Evolutionary conservation across 1,140 invertebrate species (phyloP).

Genomic region (Drosophila trapezifrons): DNA sequence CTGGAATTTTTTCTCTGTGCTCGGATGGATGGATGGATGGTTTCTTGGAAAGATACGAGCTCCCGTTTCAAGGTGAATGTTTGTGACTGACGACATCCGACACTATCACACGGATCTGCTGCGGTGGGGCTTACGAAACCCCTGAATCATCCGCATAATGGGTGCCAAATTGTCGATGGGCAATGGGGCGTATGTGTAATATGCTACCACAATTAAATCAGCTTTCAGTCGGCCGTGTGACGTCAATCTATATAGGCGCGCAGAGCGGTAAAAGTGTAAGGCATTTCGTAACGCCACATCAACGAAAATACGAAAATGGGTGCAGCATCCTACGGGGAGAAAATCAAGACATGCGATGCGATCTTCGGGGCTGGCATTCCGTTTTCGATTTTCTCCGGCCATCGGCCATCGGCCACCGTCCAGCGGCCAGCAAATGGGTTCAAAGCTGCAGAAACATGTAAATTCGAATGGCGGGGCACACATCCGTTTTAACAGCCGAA

Average conservation of each 20-base stretch:
- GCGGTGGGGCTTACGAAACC: slow-evolving; percentile 63
- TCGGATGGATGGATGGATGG: slow-evolving; percentile 36
- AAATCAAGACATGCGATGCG: slow-evolving; percentile 54
- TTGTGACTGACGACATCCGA: slow-evolving; percentile 49
- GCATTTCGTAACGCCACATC: slow-evolving; percentile 63
- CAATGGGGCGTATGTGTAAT: slow-evolving; percentile 73
- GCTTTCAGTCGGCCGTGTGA: slow-evolving; percentile 62
- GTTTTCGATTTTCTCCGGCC: slow-evolving; percentile 67
- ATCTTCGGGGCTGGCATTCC: slow-evolving; percentile 57
- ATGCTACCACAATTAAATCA: slow-evolving; percentile 67
- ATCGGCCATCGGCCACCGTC: slow-evolving; percentile 29
- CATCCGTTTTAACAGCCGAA: slow-evolving; percentile 67
- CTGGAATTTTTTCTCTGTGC: slow-evolving; percentile 16
- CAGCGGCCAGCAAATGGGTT: slow-evolving; percentile 69
- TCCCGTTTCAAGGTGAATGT: slow-evolving; percentile 77
- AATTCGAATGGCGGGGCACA: slow-evolving; percentile 27
- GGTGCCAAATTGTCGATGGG: slow-evolving; percentile 37
- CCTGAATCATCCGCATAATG: slow-evolving; percentile 73
- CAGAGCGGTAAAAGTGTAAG: slow-evolving; percentile 66
- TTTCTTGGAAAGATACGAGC: slow-evolving; percentile 37
- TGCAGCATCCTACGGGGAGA: slow-evolving; percentile 62
- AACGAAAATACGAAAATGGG: slow-evolving; percentile 53
- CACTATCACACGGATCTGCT: slow-evolving; percentile 63
- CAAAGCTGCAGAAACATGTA: slow-evolving; percentile 45
- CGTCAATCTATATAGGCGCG: slow-evolving; percentile 55